A percentile compares a stretch with the other conserved stretches of the same genome.
phyloP scores from a whole-genome alignment of 2,113 vertebrate genomes.

The Laticauda laticaudata region DNA sequence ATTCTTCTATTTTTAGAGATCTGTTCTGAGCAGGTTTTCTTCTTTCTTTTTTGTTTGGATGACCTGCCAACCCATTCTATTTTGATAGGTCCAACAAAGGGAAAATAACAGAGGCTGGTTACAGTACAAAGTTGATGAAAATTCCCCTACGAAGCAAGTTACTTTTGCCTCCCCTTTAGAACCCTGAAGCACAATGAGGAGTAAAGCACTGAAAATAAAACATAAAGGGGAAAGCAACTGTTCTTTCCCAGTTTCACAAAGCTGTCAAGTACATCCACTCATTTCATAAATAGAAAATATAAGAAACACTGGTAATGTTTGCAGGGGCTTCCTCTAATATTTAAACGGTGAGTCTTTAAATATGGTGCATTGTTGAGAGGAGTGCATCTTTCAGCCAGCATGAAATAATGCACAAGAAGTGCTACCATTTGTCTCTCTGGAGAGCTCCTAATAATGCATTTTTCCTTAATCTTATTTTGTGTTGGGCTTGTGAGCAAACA shows the following conservation, averaged over 20 bases:
- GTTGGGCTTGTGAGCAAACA: neutral
- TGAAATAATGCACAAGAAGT: neutral
- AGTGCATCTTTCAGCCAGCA: neutral
- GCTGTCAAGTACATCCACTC: constrained; percentile 6
- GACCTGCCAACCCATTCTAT: neutral
- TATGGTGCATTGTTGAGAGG: neutral
- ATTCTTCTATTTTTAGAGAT: neutral
- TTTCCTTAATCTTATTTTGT: neutral
- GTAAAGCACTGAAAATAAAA: neutral
- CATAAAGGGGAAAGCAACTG: neutral
- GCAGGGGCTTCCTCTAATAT: neutral
- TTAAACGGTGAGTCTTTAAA: neutral
- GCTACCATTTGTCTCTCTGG: neutral
- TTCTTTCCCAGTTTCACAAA: constrained; percentile 12
- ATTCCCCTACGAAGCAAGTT: neutral
- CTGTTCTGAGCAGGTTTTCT: neutral
- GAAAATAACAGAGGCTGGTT: constrained; percentile 5
- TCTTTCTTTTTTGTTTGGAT: neutral
- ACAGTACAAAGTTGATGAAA: neutral
- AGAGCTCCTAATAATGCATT: neutral
- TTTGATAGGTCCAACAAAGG: neutral
- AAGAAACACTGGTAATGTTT: neutral
- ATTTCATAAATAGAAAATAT: constrained; percentile 12
- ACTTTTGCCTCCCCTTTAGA: neutral
- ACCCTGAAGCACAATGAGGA: neutral